phyloP scores from a whole-genome alignment of 2,888 invertebrate genomes.

The Xestia ashworthii region DNA sequence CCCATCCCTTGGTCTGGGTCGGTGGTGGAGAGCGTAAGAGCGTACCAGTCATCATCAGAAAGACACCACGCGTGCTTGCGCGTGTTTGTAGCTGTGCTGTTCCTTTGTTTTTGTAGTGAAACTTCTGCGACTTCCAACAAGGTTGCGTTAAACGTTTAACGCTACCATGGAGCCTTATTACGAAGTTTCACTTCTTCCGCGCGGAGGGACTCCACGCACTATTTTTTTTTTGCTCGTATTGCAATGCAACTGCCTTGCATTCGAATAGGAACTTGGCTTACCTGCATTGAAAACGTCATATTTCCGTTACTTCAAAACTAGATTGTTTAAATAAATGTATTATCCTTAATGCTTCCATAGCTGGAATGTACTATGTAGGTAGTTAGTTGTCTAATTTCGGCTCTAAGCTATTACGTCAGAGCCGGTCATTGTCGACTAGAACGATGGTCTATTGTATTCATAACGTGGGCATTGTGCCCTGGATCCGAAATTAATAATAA shows the following conservation, averaged over 20 bases:
- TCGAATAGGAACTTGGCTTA: neutral
- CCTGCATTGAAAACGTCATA: neutral
- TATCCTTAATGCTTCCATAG: slow-evolving; percentile 26
- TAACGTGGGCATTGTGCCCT: slow-evolving; percentile 62
- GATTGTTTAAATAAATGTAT: neutral
- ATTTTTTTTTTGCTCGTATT: neutral
- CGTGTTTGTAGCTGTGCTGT: too few relatives aligned
- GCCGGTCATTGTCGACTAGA: slow-evolving; percentile 49
- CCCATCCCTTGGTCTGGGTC: neutral
- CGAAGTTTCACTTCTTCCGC: too few relatives aligned
- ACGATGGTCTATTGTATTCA: slow-evolving; percentile 65
- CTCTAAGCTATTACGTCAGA: slow-evolving; percentile 45
- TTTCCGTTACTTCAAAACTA: slow-evolving; percentile 1
- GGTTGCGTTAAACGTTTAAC: too few relatives aligned
- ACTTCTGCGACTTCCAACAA: too few relatives aligned
- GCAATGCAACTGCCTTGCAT: neutral
- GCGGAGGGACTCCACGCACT: too few relatives aligned
- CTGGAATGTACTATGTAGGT: slow-evolving; percentile 36
- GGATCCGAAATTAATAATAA: slow-evolving; percentile 55
- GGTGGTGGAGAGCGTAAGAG: neutral
- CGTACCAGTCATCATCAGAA: neutral
- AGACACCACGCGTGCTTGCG: too few relatives aligned
- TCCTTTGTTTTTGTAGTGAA: too few relatives aligned
- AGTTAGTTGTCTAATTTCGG: slow-evolving; percentile 33
- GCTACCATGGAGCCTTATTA: too few relatives aligned